Conservation (phyloP, 2,888 invertebrate species). For the Mesochorus sp. region DNA sequence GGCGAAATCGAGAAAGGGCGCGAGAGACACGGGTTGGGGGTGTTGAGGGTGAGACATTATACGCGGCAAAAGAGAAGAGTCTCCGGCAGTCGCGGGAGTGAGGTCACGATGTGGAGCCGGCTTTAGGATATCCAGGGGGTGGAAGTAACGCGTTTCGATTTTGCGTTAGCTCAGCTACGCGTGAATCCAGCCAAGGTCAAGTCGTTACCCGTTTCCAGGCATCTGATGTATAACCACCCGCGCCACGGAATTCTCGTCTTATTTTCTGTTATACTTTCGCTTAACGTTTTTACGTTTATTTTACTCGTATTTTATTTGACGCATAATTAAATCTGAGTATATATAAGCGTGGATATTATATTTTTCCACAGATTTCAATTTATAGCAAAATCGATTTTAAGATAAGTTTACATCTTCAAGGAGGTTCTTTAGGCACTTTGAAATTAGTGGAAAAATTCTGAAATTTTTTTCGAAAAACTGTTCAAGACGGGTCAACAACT, state of each 20-base stretch:
- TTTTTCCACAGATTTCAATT: no score
- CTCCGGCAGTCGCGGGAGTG: constrained; percentile 39
- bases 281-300: not conserved
- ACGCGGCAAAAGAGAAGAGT: constrained; percentile 15
- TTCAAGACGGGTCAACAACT: no score
- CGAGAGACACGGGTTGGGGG: constrained; percentile 1
- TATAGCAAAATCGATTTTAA: no score
- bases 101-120: constrained; percentile 77
- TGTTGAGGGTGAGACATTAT: constrained; percentile 20
- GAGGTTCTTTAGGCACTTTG: no score
- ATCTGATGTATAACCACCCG: constrained; percentile 71
- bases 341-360: no score
- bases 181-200: constrained; percentile 82
- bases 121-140: constrained; percentile 81
- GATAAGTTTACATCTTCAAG: no score
- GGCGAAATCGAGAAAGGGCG: constrained; percentile 6
- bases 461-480: no score
- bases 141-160: constrained; percentile 82
- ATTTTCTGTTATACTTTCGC: not conserved
- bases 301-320: no score
- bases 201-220: constrained; percentile 79
- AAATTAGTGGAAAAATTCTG: no score
- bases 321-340: no score
- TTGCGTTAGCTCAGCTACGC: constrained; percentile 82
- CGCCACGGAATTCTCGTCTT: constrained; percentile 22